Conservation (phyloP, 2,113 vertebrate genomes). For the Rhinolophus sinicus region DNA sequence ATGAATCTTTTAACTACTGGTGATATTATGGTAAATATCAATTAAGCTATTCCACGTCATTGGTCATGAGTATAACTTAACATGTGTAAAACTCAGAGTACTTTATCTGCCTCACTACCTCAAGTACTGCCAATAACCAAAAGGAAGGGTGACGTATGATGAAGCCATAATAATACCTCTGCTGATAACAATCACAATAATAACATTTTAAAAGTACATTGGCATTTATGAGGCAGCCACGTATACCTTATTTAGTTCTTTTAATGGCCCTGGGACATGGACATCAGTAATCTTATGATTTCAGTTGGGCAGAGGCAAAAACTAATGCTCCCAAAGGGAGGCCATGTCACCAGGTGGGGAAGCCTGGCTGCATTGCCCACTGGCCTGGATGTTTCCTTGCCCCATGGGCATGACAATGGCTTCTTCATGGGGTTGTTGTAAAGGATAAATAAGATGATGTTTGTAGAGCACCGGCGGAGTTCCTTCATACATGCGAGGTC, state of each 20-base stretch:
- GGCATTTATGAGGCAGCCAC: neutral
- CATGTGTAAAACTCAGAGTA: neutral
- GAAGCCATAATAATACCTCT: neutral
- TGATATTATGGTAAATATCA: neutral
- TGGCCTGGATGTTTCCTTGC: neutral
- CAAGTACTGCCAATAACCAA: neutral
- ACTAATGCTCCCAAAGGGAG: neutral
- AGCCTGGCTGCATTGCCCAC: neutral
- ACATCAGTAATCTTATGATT: neutral
- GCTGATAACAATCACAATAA: neutral
- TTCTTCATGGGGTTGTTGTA: neutral
- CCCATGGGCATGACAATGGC: rapidly evolving
- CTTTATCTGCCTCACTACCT: neutral
- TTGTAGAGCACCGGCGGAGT: neutral
- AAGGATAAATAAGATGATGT: neutral
- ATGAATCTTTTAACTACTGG: slow-evolving; percentile 13
- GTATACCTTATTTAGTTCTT: neutral
- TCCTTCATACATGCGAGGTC: neutral
- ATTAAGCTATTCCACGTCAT: neutral
- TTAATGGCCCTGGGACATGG: neutral
- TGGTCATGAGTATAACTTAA: neutral
- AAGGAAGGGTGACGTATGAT: neutral
- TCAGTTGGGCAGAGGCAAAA: neutral
- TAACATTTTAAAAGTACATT: neutral
- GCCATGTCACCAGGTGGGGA: too few species aligned